These are phyloP conservation scores for Dicyrtoma fusca DNA, from an alignment of 2,888 invertebrate genomes.

Conservation along the genomic window DNA sequence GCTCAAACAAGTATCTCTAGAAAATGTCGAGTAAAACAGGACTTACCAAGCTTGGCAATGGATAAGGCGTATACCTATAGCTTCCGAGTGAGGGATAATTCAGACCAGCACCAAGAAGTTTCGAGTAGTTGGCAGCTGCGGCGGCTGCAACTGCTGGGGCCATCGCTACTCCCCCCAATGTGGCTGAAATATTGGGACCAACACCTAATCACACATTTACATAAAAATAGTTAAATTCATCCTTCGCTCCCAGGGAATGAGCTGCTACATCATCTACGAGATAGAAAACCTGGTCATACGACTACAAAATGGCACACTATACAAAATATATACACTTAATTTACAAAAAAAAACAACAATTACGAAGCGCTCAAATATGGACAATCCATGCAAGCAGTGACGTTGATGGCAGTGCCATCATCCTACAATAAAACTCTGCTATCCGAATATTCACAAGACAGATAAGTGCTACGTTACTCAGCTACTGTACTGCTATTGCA, in stretches of 20 bases:
- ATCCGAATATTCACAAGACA: neutral
- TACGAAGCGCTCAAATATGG: too few relatives aligned
- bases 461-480: neutral
- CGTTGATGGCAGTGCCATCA: too few relatives aligned
- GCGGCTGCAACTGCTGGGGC: conserved; percentile 49
- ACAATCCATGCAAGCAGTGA: neutral
- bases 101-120: conserved; percentile 55
- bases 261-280: neutral
- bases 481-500: too few relatives aligned
- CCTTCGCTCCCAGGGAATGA: neutral
- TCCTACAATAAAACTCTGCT: neutral
- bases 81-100: conserved; percentile 56
- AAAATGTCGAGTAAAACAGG: conserved; percentile 6
- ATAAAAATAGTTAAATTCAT: neutral
- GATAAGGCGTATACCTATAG: conserved; percentile 57
- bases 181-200: conserved; percentile 40
- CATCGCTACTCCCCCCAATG: conserved; percentile 53
- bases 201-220: conserved; percentile 26
- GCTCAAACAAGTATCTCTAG: conserved; percentile 7
- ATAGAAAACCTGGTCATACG: too few relatives aligned
- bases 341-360: too few relatives aligned
- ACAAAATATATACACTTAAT: too few relatives aligned
- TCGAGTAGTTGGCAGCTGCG: conserved; percentile 52
- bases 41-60: conserved; percentile 56
- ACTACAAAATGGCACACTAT: too few relatives aligned